Evolutionary conservation across 2,113 vertebrate genomes (phyloP), one percentile per base, ranked within the genome.

Genomic region (Apistogramma diplotaenia): DNA sequence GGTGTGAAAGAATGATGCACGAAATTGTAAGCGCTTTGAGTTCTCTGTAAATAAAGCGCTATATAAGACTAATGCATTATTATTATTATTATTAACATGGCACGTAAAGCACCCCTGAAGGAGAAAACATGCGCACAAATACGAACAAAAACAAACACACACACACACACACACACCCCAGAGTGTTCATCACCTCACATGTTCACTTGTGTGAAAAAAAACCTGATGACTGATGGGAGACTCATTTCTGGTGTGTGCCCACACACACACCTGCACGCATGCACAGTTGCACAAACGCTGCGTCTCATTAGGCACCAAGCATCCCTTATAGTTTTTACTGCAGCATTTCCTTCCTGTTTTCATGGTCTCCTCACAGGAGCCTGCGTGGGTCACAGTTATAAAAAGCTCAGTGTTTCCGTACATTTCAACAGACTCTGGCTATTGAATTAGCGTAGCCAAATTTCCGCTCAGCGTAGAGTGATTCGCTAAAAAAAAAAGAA

Each of bases 371-470:
- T 49, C 33, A 55, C 74, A 78, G 33, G 21, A 85, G 29, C 27
- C 72, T 35, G 55, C 54, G 49, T 18, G 31, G 40, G 57, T 58
- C 73, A 40, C 57, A 61, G 77, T 77, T 84, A 79, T 43, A 77
- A 78, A 71, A 70, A 82, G 60, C 67, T 76, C 62, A 13, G 4
- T 23, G 37, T 84, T 84, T 78, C 81, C 75, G 75, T 84, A 79
- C 61, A 79, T 87, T 83, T 74, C 29, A 87, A 74, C 21, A 83
- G 74, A 87, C 46, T 57, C 15, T 58, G 82, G 78, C 83, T 92
- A 85, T 82, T 90, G 83, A 88, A 90, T 85, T 85, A 89, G 79
- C 59, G 13, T 8, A 33, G 73, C 51, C 84, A 89, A 84, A 89
- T 90, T 87, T 90, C 83, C 83, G 56, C 79, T 85, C 49, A n/a